Evolutionary conservation across 2,888 invertebrate species (phyloP).

Genomic region (Tipula vernalis): DNA sequence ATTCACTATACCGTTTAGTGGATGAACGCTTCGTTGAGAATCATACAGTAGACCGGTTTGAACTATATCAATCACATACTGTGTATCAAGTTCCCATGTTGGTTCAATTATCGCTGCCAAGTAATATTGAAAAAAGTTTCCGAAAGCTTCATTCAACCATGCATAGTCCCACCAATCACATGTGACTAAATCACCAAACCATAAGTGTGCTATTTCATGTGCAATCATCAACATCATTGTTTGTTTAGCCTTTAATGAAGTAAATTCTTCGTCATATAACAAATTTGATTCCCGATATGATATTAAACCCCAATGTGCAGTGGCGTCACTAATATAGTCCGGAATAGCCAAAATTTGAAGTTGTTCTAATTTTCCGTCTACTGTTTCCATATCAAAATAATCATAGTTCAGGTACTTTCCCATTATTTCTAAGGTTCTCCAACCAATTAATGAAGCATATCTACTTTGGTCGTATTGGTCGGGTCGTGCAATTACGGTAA

Average conservation of each 20-base stretch:
- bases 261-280: conserved; percentile 47
- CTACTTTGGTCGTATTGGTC: conserved; percentile 51
- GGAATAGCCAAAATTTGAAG: conserved; percentile 74
- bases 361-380: conserved; percentile 67
- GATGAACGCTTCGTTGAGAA: conserved; percentile 41
- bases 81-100: conserved; percentile 49
- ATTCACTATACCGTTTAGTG: conserved; percentile 43
- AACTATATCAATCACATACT: conserved; percentile 56
- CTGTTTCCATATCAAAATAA: conserved; percentile 32
- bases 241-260: conserved; percentile 45
- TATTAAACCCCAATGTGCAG: conserved; percentile 87
- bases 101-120: conserved; percentile 33
- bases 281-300: conserved; percentile 63
- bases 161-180: conserved; percentile 41
- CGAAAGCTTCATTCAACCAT: conserved; percentile 56
- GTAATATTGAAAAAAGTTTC: conserved; percentile 56
- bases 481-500: conserved; percentile 54
- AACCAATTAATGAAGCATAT: conserved; percentile 51
- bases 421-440: conserved; percentile 38
- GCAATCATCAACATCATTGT: conserved; percentile 44
- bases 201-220: conserved; percentile 46
- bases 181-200: conserved; percentile 52
- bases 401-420: conserved; percentile 44
- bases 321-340: conserved; percentile 72
- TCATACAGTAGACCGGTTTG: conserved; percentile 50